Evolutionary conservation across 2,888 invertebrate genomes (phyloP).

Genomic region (Tetramorium bicarinatum): DNA sequence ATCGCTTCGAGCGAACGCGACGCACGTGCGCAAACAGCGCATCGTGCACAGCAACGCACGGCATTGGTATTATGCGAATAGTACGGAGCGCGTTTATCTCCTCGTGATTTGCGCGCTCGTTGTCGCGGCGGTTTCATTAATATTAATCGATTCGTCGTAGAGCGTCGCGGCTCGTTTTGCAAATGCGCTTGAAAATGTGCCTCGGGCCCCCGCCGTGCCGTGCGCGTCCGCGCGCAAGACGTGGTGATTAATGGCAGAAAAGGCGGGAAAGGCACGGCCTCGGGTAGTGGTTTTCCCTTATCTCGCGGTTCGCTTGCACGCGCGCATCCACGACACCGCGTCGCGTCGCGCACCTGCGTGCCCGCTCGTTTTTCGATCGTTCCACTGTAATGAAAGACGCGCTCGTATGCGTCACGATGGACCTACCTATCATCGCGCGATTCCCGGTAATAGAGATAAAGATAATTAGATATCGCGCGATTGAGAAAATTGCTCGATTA

Average conservation of each 20-base stretch:
- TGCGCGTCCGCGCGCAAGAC: conserved; percentile 65
- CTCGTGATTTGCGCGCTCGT: conserved; percentile 66
- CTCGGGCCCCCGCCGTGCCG: conserved; percentile 53
- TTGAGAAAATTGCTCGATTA: conserved; percentile 24
- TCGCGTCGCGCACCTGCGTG: conserved; percentile 44
- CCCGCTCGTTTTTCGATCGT: conserved; percentile 58
- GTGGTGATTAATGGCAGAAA: conserved; percentile 72
- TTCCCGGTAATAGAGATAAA: conserved; percentile 49
- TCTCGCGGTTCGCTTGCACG: conserved; percentile 42
- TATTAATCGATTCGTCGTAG: conserved; percentile 75
- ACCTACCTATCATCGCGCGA: conserved; percentile 24
- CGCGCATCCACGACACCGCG: conserved; percentile 3
- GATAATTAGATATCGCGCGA: conserved; percentile 52
- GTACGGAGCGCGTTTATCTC: conserved; percentile 50
- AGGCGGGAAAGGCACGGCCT: conserved; percentile 64
- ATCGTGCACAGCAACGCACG: conserved; percentile 40
- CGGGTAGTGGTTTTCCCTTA: conserved; percentile 69
- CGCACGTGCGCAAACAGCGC: background rate
- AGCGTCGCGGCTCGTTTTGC: conserved; percentile 66
- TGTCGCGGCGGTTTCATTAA: conserved; percentile 69
- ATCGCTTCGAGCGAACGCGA: background rate
- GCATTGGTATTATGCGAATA: conserved; percentile 52
- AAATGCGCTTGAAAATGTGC: conserved; percentile 67
- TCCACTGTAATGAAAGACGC: conserved; percentile 43
- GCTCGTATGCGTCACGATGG: conserved; percentile 36